These are phyloP conservation scores for Meghimatium bilineatum DNA, from an alignment of 2,888 invertebrate genomes.

Conservation along the genomic window DNA sequence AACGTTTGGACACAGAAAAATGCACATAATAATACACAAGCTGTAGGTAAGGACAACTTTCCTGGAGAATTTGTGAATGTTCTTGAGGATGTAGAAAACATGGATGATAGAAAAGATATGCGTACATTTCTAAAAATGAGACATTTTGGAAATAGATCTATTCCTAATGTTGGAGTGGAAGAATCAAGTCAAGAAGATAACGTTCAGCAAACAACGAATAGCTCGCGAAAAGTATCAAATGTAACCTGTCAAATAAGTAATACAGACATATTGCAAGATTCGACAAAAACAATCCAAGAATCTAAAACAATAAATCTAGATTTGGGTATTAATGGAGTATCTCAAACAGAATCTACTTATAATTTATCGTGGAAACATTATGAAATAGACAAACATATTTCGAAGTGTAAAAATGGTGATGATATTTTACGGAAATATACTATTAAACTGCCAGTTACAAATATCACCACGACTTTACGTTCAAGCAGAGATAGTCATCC, in stretches of 20 bases:
- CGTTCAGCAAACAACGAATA: background rate
- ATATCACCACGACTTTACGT: no score
- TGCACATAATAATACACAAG: background rate
- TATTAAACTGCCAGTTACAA: background rate
- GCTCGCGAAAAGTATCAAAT: background rate
- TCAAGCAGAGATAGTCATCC: background rate
- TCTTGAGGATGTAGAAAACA: no score
- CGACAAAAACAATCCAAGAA: background rate
- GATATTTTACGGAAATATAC: background rate
- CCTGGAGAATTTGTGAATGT: background rate
- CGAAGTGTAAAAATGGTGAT: background rate
- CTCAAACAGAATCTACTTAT: background rate
- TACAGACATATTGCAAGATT: background rate
- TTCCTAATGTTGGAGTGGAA: background rate
- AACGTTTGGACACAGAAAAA: constrained; percentile 18
- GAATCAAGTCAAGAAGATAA: background rate
- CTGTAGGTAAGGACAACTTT: background rate
- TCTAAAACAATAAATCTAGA: background rate
- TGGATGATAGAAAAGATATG: no score
- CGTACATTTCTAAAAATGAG: no score
- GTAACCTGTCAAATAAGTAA: background rate
- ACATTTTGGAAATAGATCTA: no score
- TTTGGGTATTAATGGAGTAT: no score
- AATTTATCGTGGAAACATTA: background rate
- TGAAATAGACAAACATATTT: background rate